Percentiles rank a stretch among this genome's conserved stretches.
Evolutionary conservation across 1,140 invertebrate species (phyloP).

Genomic region (Aphelenchoides avenae): DNA sequence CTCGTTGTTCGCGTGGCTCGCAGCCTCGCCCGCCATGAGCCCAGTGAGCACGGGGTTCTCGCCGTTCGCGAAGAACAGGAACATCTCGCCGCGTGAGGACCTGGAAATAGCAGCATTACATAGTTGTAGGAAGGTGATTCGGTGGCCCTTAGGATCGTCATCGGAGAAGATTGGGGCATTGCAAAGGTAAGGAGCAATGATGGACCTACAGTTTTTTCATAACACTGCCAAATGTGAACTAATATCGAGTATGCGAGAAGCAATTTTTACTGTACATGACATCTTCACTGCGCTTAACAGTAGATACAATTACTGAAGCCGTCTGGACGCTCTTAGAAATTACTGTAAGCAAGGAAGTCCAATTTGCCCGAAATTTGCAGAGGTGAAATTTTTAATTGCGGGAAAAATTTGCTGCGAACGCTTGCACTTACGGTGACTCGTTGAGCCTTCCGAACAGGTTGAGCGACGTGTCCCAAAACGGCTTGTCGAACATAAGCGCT

Average conservation of each 20-base stretch:
- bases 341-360: too few relatives aligned
- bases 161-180: too few relatives aligned
- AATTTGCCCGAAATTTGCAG: too few relatives aligned
- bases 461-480: constrained; percentile 27
- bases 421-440: constrained; percentile 24
- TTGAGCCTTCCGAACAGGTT: constrained; percentile 27
- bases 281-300: too few relatives aligned
- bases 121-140: too few relatives aligned
- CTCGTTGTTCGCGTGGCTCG: constrained; percentile 2
- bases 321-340: too few relatives aligned
- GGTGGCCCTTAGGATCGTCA: too few relatives aligned
- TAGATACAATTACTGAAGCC: too few relatives aligned
- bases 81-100: constrained; percentile 30
- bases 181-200: too few relatives aligned
- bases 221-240: not conserved
- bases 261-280: too few relatives aligned
- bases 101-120: too few relatives aligned
- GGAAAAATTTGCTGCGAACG: not conserved
- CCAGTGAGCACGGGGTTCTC: constrained; percentile 23
- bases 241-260: constrained; percentile 1
- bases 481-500: constrained; percentile 30
- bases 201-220: too few relatives aligned
- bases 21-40: constrained; percentile 29
- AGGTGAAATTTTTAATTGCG: not conserved
- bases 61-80: constrained; percentile 34